Evolutionary conservation across 2,888 invertebrate genomes (phyloP).

Genomic region (Volucella zonaria): DNA sequence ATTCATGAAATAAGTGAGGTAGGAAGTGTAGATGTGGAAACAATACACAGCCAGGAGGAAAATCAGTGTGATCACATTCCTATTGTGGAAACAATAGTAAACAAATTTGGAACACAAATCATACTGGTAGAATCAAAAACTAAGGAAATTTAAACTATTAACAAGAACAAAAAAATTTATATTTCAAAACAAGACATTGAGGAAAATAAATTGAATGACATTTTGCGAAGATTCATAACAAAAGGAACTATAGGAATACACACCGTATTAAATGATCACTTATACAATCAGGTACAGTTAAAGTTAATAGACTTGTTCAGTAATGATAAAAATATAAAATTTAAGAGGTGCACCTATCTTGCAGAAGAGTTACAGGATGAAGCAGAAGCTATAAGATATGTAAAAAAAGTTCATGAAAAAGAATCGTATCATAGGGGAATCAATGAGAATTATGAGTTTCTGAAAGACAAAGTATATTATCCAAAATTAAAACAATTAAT

Average conservation of each 20-base stretch:
- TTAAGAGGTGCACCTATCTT: background rate
- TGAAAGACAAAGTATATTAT: no score
- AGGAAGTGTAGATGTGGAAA: background rate
- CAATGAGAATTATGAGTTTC: no score
- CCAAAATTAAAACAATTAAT: no score
- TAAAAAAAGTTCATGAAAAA: conserved; percentile 13
- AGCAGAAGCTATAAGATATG: background rate
- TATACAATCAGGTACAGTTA: conserved; percentile 21
- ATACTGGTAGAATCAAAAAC: conserved; percentile 1
- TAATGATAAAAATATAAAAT: background rate
- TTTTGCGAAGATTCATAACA: conserved; percentile 6
- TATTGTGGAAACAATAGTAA: conserved; percentile 5
- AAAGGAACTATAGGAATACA: conserved; percentile 27
- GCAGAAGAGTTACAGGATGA: conserved; percentile 4
- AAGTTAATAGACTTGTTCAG: conserved; percentile 3
- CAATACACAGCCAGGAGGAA: conserved; percentile 4
- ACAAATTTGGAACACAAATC: background rate
- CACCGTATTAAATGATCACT: conserved; percentile 9
- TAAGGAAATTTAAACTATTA: background rate
- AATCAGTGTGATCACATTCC: background rate
- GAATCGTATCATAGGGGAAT: conserved; percentile 14
- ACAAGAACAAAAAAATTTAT: conserved; percentile 7
- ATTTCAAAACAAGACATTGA: background rate
- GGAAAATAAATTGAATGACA: background rate
- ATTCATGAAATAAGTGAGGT: background rate